Base-by-base conservation (phyloP, 2,888 invertebrate genomes). In the Pteria penguin region DNA sequence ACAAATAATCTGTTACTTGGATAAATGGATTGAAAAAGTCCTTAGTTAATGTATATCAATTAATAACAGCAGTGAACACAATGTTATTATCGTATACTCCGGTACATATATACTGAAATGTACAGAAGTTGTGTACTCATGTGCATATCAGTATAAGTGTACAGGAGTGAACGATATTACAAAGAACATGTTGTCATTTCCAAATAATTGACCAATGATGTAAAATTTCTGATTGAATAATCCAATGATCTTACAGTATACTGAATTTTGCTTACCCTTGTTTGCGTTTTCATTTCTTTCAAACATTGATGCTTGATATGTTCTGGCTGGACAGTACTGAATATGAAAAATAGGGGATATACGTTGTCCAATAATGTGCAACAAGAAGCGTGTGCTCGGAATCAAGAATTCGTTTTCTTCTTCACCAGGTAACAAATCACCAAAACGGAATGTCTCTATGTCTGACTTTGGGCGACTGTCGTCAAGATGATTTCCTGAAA, bases 401-500 rank as follows among this genome's bases (percentile, higher is more conserved):
- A 24, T 3, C 22, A n/a, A 72, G 2, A n/a, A 27, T 67, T 32
- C 32, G 4, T 24, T 69, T 14, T 72, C 76, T 26, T 32, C 60
- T 18, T n/a, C 45, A 52, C 65, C 31, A 0, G 75, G 75, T 5
- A 78, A 52, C 14, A 79, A 36, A 1, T 14, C 55, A 2, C 24
- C 32, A 57, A 79, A 75, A 22, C 58, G 24, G 14, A 45, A 70
- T 61, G 68, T 61, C 14, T 69, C 36, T 18, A 57, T 31, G 32
- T 76, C 45, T 3, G 11, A 31, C 55, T 62, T 57, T 22, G 78
- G 75, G 33, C n/a, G 66, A 1, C 57, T 24, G 61, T 75, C 71
- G 45, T 75, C 70, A 14, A 78, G 57, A 24, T 67, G 33, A 24
- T 80, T 80, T 5, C 78, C 75, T 67, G 60, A 52, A 2, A 75